Conservation (phyloP, 2,113 vertebrate species). For the Recurvirostra avosetta region DNA sequence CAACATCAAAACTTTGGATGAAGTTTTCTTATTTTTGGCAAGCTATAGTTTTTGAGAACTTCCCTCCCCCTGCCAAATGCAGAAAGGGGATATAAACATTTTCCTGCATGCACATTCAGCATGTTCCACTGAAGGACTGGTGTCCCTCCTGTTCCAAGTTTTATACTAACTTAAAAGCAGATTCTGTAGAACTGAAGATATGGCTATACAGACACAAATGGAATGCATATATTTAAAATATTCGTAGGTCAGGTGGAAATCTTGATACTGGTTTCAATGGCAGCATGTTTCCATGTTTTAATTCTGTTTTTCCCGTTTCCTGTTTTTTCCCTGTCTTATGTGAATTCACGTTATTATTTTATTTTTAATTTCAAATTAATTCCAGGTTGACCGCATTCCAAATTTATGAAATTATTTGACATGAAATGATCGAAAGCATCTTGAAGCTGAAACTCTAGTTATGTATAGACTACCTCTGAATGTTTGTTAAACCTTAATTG, state of each 20-base stretch:
- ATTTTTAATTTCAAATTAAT: not conserved
- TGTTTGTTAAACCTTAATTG: not conserved
- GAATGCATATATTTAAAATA: not conserved
- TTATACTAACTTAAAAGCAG: not conserved
- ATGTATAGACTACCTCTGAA: not conserved
- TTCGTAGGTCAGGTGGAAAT: not conserved
- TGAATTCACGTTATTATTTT: not conserved
- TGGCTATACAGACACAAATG: not conserved
- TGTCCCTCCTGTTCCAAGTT: not conserved
- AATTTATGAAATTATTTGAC: not conserved
- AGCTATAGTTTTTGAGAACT: not conserved
- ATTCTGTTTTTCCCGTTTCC: not conserved
- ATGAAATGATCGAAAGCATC: not conserved
- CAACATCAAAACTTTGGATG: not conserved
- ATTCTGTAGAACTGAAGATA: not conserved
- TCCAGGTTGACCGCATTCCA: accelerated
- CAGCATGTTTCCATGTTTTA: not conserved
- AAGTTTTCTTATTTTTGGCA: not conserved
- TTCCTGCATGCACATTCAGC: not conserved
- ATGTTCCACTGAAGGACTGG: not conserved
- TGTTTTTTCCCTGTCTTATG: accelerated
- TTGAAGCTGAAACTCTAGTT: not conserved
- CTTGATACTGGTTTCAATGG: not conserved
- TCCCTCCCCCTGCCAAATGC: not conserved
- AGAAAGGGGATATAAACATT: not conserved